Evolutionary conservation across 2,797 vertebrate species (phyloP), one percentile per base, ranked within the genome.

Genomic region (Phaenicophaeus curvirostris): DNA sequence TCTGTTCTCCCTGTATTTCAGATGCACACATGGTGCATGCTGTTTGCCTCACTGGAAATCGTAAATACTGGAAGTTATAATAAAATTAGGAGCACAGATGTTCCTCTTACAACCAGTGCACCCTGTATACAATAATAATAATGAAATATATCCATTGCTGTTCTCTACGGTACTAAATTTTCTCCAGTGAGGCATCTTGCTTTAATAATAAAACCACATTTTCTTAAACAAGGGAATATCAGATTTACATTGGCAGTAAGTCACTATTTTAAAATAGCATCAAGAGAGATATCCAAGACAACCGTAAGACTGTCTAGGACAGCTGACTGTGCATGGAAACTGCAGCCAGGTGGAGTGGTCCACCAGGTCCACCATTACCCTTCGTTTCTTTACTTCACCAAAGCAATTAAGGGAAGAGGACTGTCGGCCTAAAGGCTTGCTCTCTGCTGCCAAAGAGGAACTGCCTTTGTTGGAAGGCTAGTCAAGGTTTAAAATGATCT

Each of bases 21-120:
- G 44, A 71, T 31, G 61, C 61, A 57, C 35, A 33, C 75, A 54
- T 58, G 61, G 50, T 79, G 41, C n/a, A 9, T 85, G 42, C 66
- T 90, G 69, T 84, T 78, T 96, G 82, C 85, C 87, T 96, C 50
- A 21, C 85, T 94, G 78, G 85, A 79, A 95, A 55, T 94, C 71
- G 12, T 96, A 96, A 97, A 97, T 97, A 95, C 44, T 81, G 71
- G 50, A 88, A 92, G 75, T 96, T 95, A 95, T 67, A 97, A 96
- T 95, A 96, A 96, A 96, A 96, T 97, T 95, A 96, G 81, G 83
- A 96, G 94, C 93, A 96, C 95, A 97, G 96, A 96, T 97, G 96
- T 96, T 97, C 72, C 88, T 96, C 95, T 94, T 95, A 92, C 90
- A 95, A 95, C 73, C 90, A 74, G 69, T 90, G 94, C 94, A 96